Percentiles rank a stretch among this genome's conserved stretches.
Conservation (phyloP, 2,113 vertebrate species). For the human region DNA sequence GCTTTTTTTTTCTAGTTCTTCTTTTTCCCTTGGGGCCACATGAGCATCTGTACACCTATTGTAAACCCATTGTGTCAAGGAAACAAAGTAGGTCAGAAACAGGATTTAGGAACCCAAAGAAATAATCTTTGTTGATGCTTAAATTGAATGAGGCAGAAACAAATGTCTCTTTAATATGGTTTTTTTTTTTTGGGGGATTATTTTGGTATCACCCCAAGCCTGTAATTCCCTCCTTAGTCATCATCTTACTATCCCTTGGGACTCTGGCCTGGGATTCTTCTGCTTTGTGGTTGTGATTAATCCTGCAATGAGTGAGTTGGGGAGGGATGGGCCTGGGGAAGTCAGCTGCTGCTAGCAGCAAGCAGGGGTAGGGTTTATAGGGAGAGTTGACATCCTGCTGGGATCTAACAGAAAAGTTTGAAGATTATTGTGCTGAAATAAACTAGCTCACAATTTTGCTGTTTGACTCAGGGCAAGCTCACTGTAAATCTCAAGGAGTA, state of each 20-base stretch:
- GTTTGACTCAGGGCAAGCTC: constrained; percentile 52
- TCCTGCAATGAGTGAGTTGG: not conserved
- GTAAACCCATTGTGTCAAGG: not conserved
- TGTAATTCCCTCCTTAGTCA: not conserved
- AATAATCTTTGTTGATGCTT: not conserved
- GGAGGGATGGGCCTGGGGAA: not conserved
- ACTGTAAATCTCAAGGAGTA: not conserved
- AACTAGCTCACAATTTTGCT: constrained; percentile 42
- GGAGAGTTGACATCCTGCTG: not conserved
- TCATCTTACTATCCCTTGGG: not conserved
- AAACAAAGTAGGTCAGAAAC: not conserved
- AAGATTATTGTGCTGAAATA: constrained; percentile 51
- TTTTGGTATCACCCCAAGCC: not conserved
- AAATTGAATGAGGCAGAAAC: not conserved
- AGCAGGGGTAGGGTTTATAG: not conserved
- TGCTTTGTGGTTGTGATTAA: not conserved
- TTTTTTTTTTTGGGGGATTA: not conserved
- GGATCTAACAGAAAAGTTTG: constrained; percentile 23
- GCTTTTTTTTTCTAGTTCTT: not conserved
- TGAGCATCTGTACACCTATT: not conserved
- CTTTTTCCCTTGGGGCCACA: not conserved
- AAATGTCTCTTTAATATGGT: not conserved
- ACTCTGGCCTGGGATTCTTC: not conserved
- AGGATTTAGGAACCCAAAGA: not conserved
- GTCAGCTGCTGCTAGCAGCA: not conserved